Percentiles rank a stretch among this genome's conserved stretches.
Evolutionary conservation across 2,888 invertebrate genomes (phyloP).

Genomic region (Leucophenga maculata): DNA sequence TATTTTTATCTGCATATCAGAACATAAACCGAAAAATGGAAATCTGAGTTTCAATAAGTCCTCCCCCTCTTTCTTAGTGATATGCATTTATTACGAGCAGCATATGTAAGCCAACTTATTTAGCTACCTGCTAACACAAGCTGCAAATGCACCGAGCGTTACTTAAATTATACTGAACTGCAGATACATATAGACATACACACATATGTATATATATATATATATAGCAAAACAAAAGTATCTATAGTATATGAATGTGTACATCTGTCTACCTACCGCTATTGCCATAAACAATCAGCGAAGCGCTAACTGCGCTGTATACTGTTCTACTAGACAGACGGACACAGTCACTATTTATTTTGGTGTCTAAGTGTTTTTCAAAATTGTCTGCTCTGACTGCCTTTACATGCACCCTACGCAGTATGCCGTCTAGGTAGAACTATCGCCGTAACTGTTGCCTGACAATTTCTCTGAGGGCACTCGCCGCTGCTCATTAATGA

Average conservation of each 20-base stretch:
- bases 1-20: too few relatives aligned
- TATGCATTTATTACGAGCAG: too few relatives aligned
- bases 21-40: too few relatives aligned
- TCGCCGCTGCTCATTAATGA: too few relatives aligned
- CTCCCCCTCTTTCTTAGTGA: too few relatives aligned
- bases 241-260: not conserved
- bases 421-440: too few relatives aligned
- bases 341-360: not conserved
- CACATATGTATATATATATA: not conserved
- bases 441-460: not conserved
- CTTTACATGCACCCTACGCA: too few relatives aligned
- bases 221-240: not conserved
- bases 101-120: too few relatives aligned
- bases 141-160: not conserved
- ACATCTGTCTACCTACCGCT: not conserved
- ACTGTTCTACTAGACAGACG: not conserved
- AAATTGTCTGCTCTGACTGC: too few relatives aligned
- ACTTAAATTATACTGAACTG: not conserved
- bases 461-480: not conserved
- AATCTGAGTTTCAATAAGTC: too few relatives aligned
- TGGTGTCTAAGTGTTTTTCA: not conserved
- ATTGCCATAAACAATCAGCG: constrained; percentile 16
- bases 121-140: constrained; percentile 13
- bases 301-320: constrained; percentile 8
- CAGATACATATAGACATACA: not conserved